These are phyloP conservation scores for Bellardia pandia DNA, from an alignment of 2,888 invertebrate genomes.

Conservation along the genomic window DNA sequence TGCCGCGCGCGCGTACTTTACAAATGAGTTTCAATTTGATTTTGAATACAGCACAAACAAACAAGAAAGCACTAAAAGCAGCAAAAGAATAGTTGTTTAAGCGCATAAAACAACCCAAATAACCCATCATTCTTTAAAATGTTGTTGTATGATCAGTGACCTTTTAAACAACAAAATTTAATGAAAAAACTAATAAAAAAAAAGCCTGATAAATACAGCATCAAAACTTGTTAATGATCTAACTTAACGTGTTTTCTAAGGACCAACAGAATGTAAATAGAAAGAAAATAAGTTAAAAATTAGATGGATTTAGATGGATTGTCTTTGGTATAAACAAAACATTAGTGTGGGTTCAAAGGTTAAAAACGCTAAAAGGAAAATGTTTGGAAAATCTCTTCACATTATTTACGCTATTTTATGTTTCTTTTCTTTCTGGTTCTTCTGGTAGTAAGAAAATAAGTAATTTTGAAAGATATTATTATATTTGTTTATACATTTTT, in stretches of 20 bases:
- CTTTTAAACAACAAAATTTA: conserved; percentile 59
- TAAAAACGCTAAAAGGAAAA: conserved; percentile 62
- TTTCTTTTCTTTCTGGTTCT: conserved; percentile 6
- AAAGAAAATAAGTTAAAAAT: conserved; percentile 46
- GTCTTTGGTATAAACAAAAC: conserved; percentile 67
- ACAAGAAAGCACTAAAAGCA: conserved; percentile 8
- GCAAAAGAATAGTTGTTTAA: conserved; percentile 45
- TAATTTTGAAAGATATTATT: conserved; percentile 3
- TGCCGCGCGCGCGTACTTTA: conserved; percentile 73
- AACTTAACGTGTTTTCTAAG: conserved; percentile 54
- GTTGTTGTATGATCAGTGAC: conserved; percentile 69
- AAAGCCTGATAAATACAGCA: conserved; percentile 39
- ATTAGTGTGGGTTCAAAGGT: conserved; percentile 71
- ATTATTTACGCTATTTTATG: conserved; percentile 12
- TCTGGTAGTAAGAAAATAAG: not conserved
- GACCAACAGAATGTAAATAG: conserved; percentile 17
- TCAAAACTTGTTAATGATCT: conserved; percentile 69
- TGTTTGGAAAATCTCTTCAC: conserved; percentile 36
- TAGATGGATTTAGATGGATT: conserved; percentile 43
- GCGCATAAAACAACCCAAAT: conserved; percentile 44
- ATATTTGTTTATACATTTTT: not conserved
- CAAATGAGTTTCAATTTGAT: conserved; percentile 70
- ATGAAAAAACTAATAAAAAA: conserved; percentile 52
- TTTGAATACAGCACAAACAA: conserved; percentile 47
- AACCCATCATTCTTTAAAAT: conserved; percentile 45